A percentile compares a stretch with the other conserved stretches of the same genome.
phyloP scores from a whole-genome alignment of 2,888 invertebrate genomes.

The Acleris emargana region DNA sequence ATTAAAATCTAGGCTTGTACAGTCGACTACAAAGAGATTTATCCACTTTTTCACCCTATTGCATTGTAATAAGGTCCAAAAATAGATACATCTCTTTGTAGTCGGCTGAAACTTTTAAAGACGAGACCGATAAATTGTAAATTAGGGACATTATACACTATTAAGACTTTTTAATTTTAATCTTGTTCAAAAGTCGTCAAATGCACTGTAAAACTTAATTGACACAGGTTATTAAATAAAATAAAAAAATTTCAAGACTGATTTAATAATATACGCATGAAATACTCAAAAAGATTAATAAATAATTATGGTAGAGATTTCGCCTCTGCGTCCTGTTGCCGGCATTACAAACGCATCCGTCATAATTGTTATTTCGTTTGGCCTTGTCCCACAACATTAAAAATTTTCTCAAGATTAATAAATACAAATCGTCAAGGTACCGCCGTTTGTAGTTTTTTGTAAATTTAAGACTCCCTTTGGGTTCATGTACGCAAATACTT shows the following conservation, averaged over 20 bases:
- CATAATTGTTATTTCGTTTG: slow-evolving; percentile 28
- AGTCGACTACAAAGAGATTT: no score
- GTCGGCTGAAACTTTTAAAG: no score
- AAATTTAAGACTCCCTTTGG: slow-evolving; percentile 22
- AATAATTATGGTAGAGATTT: slow-evolving; percentile 19
- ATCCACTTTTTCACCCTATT: no score
- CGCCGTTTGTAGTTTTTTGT: slow-evolving; percentile 30
- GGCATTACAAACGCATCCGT: slow-evolving; percentile 43
- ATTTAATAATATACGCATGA: slow-evolving; percentile 28
- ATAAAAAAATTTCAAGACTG: not conserved
- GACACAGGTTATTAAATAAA: no score
- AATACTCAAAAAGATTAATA: slow-evolving; percentile 38
- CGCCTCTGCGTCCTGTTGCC: slow-evolving; percentile 29
- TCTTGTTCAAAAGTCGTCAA: no score
- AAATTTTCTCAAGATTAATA: slow-evolving; percentile 50
- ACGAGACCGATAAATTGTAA: no score
- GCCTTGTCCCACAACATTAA: slow-evolving; percentile 44
- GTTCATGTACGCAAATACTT: slow-evolving; percentile 28
- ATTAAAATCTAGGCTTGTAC: no score
- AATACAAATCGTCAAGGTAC: slow-evolving; percentile 53
- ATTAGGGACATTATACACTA: no score
- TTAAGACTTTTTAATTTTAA: no score
- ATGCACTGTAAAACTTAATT: no score
- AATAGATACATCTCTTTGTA: no score
- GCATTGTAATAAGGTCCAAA: no score